A percentile compares a stretch with the other conserved stretches of the same genome.
Evolutionary conservation across 2,797 vertebrate genomes (phyloP).

Genomic region (Avahi laniger): DNA sequence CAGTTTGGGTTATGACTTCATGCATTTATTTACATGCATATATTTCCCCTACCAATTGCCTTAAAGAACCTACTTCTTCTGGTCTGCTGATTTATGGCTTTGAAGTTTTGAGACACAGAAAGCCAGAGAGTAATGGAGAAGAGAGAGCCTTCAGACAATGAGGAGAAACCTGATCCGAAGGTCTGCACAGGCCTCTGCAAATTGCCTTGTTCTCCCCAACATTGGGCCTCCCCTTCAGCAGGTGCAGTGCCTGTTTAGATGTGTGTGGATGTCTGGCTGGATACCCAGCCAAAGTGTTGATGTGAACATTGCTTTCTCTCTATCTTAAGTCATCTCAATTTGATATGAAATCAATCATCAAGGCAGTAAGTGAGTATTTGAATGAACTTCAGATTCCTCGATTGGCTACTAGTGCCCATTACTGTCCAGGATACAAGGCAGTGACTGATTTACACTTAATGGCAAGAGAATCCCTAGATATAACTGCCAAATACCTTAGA

Average conservation of each 20-base stretch:
- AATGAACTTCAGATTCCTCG: background rate
- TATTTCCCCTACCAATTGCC: background rate
- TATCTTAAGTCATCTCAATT: conserved; percentile 22
- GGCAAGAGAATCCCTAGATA: background rate
- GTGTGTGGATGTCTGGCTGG: background rate
- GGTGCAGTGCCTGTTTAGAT: background rate
- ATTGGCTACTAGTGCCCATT: background rate
- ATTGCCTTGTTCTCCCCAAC: background rate
- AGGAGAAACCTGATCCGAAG: background rate
- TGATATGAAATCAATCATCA: conserved; percentile 30
- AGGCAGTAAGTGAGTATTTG: background rate
- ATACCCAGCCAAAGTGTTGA: background rate
- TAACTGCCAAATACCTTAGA: background rate
- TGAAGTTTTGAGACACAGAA: conserved; percentile 9
- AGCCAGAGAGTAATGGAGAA: background rate
- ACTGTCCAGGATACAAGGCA: background rate
- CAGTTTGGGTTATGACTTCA: conserved; percentile 9
- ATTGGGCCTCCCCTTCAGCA: background rate
- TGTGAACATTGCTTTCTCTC: background rate
- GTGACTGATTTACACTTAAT: background rate
- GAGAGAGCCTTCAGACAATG: background rate
- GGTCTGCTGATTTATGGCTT: conserved; percentile 41
- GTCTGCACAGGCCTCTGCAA: background rate
- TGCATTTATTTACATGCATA: conserved; percentile 10
- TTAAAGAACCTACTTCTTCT: conserved; percentile 36